Evolutionary conservation across 2,888 invertebrate genomes (phyloP).

Genomic region (Sepiola atlantica): DNA sequence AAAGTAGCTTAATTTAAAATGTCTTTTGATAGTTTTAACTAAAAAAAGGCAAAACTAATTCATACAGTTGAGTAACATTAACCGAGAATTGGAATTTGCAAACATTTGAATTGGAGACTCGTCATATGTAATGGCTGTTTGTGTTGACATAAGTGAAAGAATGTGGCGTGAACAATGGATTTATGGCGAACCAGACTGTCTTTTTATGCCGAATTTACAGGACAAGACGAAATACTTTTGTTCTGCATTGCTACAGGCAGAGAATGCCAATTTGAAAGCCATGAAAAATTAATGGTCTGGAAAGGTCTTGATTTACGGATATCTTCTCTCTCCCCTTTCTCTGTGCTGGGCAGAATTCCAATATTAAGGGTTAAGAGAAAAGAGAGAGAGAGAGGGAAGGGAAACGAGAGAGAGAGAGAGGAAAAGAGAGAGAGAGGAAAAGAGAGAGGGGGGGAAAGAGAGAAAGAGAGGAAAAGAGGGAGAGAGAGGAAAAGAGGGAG

Average conservation of each 20-base stretch:
- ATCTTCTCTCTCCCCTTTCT: background rate
- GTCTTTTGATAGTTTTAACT: too few relatives aligned
- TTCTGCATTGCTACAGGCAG: background rate
- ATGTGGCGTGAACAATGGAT: background rate
- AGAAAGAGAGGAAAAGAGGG: too few relatives aligned
- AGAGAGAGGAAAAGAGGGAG: too few relatives aligned
- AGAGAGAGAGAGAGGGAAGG: background rate
- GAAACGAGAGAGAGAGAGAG: too few relatives aligned
- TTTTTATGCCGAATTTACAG: background rate
- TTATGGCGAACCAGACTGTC: background rate
- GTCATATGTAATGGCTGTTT: background rate
- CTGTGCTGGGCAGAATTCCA: background rate
- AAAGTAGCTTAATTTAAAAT: too few relatives aligned
- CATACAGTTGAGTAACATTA: too few relatives aligned
- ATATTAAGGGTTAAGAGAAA: background rate
- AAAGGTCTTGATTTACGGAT: constrained; percentile 24
- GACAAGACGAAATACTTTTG: background rate
- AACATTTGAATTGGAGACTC: background rate
- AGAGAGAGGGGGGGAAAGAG: too few relatives aligned
- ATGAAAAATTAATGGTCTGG: constrained; percentile 32
- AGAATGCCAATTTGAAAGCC: constrained; percentile 15
- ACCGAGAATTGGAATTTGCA: background rate
- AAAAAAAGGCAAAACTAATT: too few relatives aligned
- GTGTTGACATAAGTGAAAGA: background rate
- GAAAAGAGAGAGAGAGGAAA: too few relatives aligned